A percentile compares a stretch with the other conserved stretches of the same genome.
phyloP scores from a whole-genome alignment of 2,797 vertebrate species.

The Spea hammondii region DNA sequence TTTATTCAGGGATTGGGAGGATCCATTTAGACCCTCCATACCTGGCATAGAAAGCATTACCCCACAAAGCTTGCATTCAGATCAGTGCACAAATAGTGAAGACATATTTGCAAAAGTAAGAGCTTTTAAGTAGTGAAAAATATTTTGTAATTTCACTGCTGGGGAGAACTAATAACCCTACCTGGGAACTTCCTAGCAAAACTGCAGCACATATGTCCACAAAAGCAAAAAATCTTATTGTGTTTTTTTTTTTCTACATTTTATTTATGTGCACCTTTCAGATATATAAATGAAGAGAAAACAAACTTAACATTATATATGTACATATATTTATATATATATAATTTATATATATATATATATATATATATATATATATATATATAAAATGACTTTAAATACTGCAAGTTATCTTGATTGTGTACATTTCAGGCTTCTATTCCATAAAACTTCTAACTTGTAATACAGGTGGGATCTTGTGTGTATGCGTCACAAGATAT shows the following conservation, averaged over 20 bases:
- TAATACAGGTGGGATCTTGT: neutral
- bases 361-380: neutral
- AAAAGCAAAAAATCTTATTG: neutral
- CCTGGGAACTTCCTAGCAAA: too few relatives aligned
- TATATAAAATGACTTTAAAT: neutral
- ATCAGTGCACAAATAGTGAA: too few relatives aligned
- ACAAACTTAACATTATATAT: neutral
- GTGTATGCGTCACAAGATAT: conserved; percentile 28
- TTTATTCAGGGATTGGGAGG: too few relatives aligned
- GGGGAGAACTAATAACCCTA: too few relatives aligned
- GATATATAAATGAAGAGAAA: neutral
- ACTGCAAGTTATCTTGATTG: neutral
- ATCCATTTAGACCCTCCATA: too few relatives aligned
- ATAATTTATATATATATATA: neutral
- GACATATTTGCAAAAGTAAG: too few relatives aligned
- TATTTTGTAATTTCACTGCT: too few relatives aligned
- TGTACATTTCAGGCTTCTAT: neutral
- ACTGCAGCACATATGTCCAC: too few relatives aligned
- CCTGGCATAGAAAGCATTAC: too few relatives aligned
- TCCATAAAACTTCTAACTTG: neutral
- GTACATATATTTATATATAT: neutral
- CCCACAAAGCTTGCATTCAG: too few relatives aligned
- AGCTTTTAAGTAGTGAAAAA: too few relatives aligned
- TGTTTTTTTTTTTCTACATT: neutral
- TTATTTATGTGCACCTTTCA: neutral